These are phyloP conservation scores for Chloroclysta siterata DNA, from an alignment of 2,888 invertebrate genomes.

Conservation along the genomic window DNA sequence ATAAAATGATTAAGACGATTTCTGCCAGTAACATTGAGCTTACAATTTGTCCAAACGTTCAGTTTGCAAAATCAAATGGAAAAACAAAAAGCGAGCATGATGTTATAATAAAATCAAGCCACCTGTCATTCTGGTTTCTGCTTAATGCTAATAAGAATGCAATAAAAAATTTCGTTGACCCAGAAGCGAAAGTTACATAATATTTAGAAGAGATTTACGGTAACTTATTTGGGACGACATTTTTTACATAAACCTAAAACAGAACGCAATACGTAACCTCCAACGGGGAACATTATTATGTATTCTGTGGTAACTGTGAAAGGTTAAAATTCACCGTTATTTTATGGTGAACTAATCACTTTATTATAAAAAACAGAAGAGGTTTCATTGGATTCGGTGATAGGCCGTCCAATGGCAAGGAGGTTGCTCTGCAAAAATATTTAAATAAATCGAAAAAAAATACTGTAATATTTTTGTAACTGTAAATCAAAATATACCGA, in stretches of 20 bases:
- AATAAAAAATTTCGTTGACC: slow-evolving; percentile 40
- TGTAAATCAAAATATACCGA: too few relatives aligned
- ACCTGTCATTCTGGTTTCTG: slow-evolving; percentile 31
- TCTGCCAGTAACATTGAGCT: too few relatives aligned
- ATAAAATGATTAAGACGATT: too few relatives aligned
- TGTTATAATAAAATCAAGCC: slow-evolving; percentile 13
- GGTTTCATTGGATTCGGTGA: slow-evolving; percentile 18
- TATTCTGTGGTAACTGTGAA: slow-evolving; percentile 13
- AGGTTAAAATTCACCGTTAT: slow-evolving; percentile 25
- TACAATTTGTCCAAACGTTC: too few relatives aligned
- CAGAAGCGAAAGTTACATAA: slow-evolving; percentile 30
- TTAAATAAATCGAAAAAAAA: too few relatives aligned
- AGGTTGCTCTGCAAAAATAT: background rate
- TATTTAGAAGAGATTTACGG: slow-evolving; percentile 36
- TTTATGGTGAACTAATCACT: slow-evolving; percentile 14
- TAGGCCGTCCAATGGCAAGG: slow-evolving; percentile 2
- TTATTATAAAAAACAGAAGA: slow-evolving; percentile 7
- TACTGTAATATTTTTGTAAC: too few relatives aligned
- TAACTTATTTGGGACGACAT: slow-evolving; percentile 34
- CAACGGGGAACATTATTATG: background rate
- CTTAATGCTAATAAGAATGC: slow-evolving; percentile 35
- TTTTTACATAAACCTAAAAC: slow-evolving; percentile 29
- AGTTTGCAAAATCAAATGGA: slow-evolving; percentile 19
- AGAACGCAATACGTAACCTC: slow-evolving; percentile 37
- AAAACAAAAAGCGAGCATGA: slow-evolving; percentile 13